Base-by-base conservation (phyloP, 2,113 vertebrate species). In the Microtus oregoni region DNA sequence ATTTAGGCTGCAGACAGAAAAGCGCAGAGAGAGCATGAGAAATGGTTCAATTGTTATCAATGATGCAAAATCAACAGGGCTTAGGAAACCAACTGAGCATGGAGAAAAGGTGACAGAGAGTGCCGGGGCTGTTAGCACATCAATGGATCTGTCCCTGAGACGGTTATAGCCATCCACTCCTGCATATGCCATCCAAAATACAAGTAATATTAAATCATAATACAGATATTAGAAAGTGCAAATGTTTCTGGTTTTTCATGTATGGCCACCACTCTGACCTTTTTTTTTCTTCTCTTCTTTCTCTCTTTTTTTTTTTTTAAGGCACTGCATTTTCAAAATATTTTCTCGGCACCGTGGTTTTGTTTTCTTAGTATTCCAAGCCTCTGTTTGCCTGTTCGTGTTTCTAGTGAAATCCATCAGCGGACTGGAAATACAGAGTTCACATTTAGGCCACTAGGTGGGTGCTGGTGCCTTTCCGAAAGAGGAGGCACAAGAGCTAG, bases 51-150 rank as follows among this genome's bases (percentile, higher is more conserved):
- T 20, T 77, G 28, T 55, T 72, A 5, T 79, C 85, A 89, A 28
- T 79, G 86, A 91, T 38, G 78, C 58, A 92, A 85, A 86, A 94
- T 89, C 76, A 89, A 58, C 38, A 94, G 52, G 61, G 35, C 72
- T 92, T 81, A 58, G 82, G 92, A 61, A 89, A 44, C 41, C 44
- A 91, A 35, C 0, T 58, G 41, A 30, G 35, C 61, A 5, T 55
- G 61, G 9, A 14, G 14, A 83, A 44, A 3, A 4, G 26, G 20
- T 38, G 1, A 22, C 44, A 19, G 15, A 77, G 76, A 52, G 55
- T 55, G 28, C 50, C 5, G 7, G 35, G 76, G n/a, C 72, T 76
- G 1, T 35, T 52, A 89, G 44, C 90, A 92, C 6, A 22, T 38
- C 41, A 44, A 11, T 73, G 35, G 7, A 72, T 94, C 86, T 89